These are phyloP conservation scores for Callithrix jacchus DNA, from an alignment of 2,113 vertebrate species.

Conservation along the genomic window DNA sequence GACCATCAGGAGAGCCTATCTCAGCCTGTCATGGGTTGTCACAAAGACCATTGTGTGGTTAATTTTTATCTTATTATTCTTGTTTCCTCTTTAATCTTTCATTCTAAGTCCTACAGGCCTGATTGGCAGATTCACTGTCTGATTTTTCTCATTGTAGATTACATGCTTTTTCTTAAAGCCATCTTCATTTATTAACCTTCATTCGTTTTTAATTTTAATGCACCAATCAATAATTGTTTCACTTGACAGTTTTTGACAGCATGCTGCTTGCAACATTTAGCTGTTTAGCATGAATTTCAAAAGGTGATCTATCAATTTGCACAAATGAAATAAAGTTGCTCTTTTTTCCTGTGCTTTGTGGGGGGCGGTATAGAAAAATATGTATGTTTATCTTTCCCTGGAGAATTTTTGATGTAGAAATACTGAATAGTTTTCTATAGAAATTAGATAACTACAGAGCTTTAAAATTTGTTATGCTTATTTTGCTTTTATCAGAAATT, in stretches of 20 bases:
- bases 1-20: background rate
- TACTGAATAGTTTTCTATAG: conserved; percentile 56
- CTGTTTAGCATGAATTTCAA: conserved; percentile 75
- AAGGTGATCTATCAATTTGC: conserved; percentile 75
- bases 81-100: conserved; percentile 23
- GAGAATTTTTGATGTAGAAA: conserved; percentile 70
- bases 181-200: conserved; percentile 66
- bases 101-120: conserved; percentile 22
- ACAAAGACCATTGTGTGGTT: background rate
- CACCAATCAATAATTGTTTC: conserved; percentile 79
- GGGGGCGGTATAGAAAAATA: conserved; percentile 34
- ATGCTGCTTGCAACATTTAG: conserved; percentile 67
- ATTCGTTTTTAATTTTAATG: conserved; percentile 80
- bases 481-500: background rate
- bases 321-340: conserved; percentile 76
- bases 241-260: conserved; percentile 80
- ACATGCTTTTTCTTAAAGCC: conserved; percentile 66
- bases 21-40: background rate
- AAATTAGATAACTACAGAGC: conserved; percentile 28
- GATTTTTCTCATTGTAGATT: conserved; percentile 69
- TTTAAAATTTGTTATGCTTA: background rate
- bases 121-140: conserved; percentile 44
- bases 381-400: conserved; percentile 56
- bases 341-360: conserved; percentile 72
- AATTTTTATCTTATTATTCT: background rate